phyloP scores from a whole-genome alignment of 2,888 invertebrate genomes.

The Orgyia antiqua region DNA sequence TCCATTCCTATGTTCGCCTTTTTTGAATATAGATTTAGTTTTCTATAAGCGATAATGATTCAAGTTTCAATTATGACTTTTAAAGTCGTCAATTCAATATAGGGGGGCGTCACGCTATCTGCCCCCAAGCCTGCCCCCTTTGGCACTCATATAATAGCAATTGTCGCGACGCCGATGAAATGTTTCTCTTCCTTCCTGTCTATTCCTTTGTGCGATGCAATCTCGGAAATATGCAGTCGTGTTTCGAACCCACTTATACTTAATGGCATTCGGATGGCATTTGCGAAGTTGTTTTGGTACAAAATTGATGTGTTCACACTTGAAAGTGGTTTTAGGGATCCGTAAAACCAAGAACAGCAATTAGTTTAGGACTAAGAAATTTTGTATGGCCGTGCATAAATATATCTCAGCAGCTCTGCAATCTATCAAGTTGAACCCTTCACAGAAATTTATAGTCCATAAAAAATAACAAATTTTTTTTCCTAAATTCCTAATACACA shows the following conservation, averaged over 20 bases:
- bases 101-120: conserved; percentile 31
- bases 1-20: no score
- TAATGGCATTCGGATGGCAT: conserved; percentile 22
- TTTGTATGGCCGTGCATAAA: no score
- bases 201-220: conserved; percentile 34
- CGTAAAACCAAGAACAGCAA: neutral
- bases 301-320: conserved; percentile 7
- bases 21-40: no score
- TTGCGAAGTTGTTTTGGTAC: conserved; percentile 5
- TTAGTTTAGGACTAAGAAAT: neutral
- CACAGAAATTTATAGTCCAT: no score
- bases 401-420: no score
- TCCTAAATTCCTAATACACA: no score
- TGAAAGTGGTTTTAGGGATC: neutral
- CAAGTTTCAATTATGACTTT: conserved; percentile 3
- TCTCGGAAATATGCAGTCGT: conserved; percentile 31
- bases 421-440: no score
- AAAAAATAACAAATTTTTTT: no score
- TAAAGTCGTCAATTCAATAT: conserved; percentile 23
- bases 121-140: conserved; percentile 31
- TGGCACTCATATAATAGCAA: conserved; percentile 49
- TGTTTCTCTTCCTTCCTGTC: conserved; percentile 61
- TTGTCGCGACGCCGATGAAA: conserved; percentile 49
- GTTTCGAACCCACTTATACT: conserved; percentile 26
- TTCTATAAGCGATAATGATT: no score